Evolutionary conservation across 2,113 vertebrate genomes (phyloP), one percentile per base, ranked within the genome.

Genomic region (Stegastes partitus): DNA sequence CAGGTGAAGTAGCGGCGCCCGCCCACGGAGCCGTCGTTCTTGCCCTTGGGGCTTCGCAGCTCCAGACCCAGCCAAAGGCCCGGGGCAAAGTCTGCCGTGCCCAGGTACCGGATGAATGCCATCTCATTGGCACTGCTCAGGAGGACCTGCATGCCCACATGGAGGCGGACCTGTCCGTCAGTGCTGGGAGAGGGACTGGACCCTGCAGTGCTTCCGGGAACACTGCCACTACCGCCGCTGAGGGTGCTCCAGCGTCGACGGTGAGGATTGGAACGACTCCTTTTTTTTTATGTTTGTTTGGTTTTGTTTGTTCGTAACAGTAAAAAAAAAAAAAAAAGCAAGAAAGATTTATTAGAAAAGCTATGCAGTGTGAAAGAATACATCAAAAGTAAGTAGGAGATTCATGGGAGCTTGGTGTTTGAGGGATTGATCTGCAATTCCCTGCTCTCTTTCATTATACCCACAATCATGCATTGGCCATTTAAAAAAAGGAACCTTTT

Each of bases 41-140:
- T 98, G 0, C 98, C 98, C 83, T 95, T 97, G 63, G 97, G 91
- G 0, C 92, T 95, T 7, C 97, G 94, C 2, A 99, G 96, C 85
- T 99, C 98, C 8, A 99, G 94, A 5, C 98, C 98, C 0, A 99
- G 94, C 98, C 98, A 99, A 0, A 97, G 68, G 0, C 98, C 98
- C 0, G 96, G 88, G 0, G 97, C 97, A 65, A 99, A 99, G 89
- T 96, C 96, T 0, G 97, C 92, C 3, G 94, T 92, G 23, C 98
- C 98, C 65, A 99, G 81, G 84, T 98, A 99, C 71, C 97, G 95
- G 75, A 99, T 95, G 2, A 91, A 94, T 0, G 95, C 96, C 96
- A 98, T 98, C 86, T 99, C 98, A 0, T 95, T 99, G 69, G 96
- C 97, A 71, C 98, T 98, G 62, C 78, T 96, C 81, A 99, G 95